Conservation (phyloP, 1,140 invertebrate species). For the Holcopasites calliopsidis region DNA sequence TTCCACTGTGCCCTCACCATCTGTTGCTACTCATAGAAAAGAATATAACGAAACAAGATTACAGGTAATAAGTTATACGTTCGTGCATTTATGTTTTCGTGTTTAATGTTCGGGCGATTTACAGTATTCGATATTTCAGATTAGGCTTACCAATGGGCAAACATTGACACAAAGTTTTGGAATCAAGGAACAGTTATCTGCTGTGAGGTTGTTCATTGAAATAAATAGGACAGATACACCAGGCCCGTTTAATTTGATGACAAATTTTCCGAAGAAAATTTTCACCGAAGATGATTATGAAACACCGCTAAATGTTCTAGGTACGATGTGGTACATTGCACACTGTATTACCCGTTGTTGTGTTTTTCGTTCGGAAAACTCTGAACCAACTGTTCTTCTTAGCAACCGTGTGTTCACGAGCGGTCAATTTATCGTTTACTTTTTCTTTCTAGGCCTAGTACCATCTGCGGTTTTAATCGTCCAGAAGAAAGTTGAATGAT, state of each 20-base stretch:
- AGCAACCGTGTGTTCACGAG: background rate
- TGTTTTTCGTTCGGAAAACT: background rate
- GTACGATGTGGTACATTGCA: slow-evolving; percentile 75
- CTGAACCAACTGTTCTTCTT: background rate
- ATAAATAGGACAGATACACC: slow-evolving; percentile 86
- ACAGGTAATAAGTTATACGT: slow-evolving; percentile 79
- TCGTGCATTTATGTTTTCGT: background rate
- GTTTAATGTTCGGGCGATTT: background rate
- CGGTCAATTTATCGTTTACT: background rate
- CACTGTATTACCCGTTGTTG: background rate
- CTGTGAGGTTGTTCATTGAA: slow-evolving; percentile 91
- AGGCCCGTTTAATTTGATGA: slow-evolving; percentile 89
- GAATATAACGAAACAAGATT: slow-evolving; percentile 84
- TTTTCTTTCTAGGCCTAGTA: slow-evolving; percentile 84
- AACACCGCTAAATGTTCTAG: slow-evolving; percentile 89
- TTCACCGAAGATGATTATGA: slow-evolving; percentile 94
- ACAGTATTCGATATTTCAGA: slow-evolving; percentile 66
- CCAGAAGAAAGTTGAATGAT: slow-evolving; percentile 77
- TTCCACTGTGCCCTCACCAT: slow-evolving; percentile 58
- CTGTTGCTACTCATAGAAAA: slow-evolving; percentile 75
- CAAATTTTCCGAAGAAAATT: slow-evolving; percentile 91
- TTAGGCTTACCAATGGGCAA: slow-evolving; percentile 85
- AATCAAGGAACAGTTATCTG: slow-evolving; percentile 92
- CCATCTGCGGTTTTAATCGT: slow-evolving; percentile 90
- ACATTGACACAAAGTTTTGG: slow-evolving; percentile 88